These are phyloP conservation scores for Typhlomys cinereus DNA, from an alignment of 2,113 vertebrate genomes.

Conservation along the genomic window DNA sequence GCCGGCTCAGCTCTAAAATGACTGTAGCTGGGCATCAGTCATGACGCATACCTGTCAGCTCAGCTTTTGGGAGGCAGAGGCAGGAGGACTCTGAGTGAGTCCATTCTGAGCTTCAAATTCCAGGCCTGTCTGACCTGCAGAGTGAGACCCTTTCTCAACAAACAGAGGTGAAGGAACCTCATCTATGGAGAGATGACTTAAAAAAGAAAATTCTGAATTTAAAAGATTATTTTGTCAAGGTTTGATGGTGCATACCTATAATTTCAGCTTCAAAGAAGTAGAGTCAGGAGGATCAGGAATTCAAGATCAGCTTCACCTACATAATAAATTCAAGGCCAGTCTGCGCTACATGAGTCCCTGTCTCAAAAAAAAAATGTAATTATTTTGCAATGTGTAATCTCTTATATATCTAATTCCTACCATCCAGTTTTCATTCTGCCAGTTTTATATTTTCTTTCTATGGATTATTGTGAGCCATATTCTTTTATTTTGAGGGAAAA, in stretches of 20 bases:
- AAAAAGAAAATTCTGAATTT: background rate
- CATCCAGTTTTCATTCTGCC: background rate
- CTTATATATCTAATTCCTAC: background rate
- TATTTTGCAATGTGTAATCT: background rate
- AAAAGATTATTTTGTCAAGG: background rate
- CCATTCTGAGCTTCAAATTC: background rate
- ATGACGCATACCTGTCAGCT: background rate
- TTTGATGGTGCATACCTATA: background rate
- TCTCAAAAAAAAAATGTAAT: background rate
- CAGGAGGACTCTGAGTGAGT: background rate
- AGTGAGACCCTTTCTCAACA: background rate
- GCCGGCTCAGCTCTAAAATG: too few relatives aligned
- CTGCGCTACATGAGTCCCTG: background rate
- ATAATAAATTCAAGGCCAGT: background rate
- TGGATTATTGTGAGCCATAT: background rate
- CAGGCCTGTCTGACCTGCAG: background rate
- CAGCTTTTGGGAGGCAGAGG: background rate
- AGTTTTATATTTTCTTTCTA: slow-evolving; percentile 16
- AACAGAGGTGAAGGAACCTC: background rate
- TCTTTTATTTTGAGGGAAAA: background rate
- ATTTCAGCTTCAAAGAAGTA: background rate
- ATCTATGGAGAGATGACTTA: background rate
- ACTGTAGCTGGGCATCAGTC: background rate
- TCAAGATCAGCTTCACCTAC: background rate
- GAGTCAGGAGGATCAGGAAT: background rate